Percentiles rank a stretch among this genome's conserved stretches.
Evolutionary conservation across 1,140 invertebrate genomes (phyloP).

Genomic region (Drosophila sucinea): DNA sequence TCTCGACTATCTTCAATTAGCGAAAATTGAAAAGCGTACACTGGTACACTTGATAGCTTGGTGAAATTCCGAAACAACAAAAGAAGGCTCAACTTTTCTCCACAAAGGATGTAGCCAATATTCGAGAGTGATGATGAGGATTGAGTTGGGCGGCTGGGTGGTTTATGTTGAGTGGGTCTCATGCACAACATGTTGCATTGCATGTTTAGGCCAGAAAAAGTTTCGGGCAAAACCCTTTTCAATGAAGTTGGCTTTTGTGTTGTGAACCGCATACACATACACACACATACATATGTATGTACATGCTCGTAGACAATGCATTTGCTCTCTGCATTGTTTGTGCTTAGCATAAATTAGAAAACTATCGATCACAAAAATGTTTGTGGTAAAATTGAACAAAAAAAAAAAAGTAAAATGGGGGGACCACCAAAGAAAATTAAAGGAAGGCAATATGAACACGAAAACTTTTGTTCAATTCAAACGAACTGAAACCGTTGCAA

Average conservation of each 20-base stretch:
- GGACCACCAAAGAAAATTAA: neutral
- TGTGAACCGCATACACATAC: neutral
- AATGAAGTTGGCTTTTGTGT: slow-evolving; percentile 21
- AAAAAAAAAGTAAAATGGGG: slow-evolving; percentile 14
- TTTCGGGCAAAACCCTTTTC: slow-evolving; percentile 38
- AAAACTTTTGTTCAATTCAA: slow-evolving; percentile 20
- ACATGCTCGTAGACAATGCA: slow-evolving; percentile 5
- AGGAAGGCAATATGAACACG: neutral
- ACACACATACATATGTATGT: neutral
- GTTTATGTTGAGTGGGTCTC: neutral
- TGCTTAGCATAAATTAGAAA: slow-evolving; percentile 69
- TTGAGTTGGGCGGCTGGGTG: neutral
- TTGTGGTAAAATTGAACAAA: slow-evolving; percentile 49
- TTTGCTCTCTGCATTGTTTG: slow-evolving; percentile 34
- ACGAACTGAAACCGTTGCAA: slow-evolving; percentile 12
- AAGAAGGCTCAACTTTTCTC: slow-evolving; percentile 10
- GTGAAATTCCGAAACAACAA: neutral
- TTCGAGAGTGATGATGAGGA: slow-evolving; percentile 38
- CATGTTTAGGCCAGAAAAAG: slow-evolving; percentile 30
- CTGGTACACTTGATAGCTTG: neutral
- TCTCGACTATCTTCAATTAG: neutral
- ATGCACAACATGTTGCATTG: slow-evolving; percentile 48
- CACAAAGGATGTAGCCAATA: slow-evolving; percentile 54
- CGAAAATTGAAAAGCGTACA: slow-evolving; percentile 14
- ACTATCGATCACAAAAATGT: slow-evolving; percentile 54